Base-by-base conservation (phyloP, 2,113 vertebrate species). In the Actinemys pallida region DNA sequence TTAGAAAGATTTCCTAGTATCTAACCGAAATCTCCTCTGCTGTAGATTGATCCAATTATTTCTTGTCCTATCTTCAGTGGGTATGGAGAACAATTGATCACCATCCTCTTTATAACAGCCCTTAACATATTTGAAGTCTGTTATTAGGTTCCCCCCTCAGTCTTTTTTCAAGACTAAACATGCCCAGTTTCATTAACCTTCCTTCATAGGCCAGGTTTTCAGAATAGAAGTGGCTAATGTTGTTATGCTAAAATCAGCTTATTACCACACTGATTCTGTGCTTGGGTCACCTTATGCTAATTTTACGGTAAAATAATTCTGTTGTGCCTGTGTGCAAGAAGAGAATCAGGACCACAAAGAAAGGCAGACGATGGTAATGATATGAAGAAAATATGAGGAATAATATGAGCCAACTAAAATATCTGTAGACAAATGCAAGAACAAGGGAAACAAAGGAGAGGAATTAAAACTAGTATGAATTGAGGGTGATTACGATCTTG, bases 221-320 rank as follows among this genome's bases (percentile, higher is more conserved):
- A 88, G 86, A 93, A 95, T 91, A 87, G 90, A 97, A 94, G 50
- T 91, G 89, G 89, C 87, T 94, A 90, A 88, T 94, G 94, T 88
- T 83, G 91, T 88, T 93, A 83, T 57, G 81, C 83, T 94, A 76
- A 96, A 94, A 96, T 94, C 92, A 35, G 42, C 78, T 42, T 47
- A 39, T 39, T 53, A 42, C 29, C n/a, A 52, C 24, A 56, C 39
- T 93, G 39, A 27, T 78, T 93, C 83, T 86, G 72, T 62, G 27
- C 29, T 62, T 62, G 57, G 29, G 57, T 62, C 57, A 62, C 62
- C 93, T 92, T 86, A 80, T 53, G 53, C 56, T 62, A 62, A 62
- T 31, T 62, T 62, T 29, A 62, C 6, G 13, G 5, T 53, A 53
- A 53, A 53, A 53, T 53, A 62, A 31, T 62, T 62, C 57, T 31